Base-by-base conservation (phyloP, 1,140 invertebrate genomes). In the Drosophila ohnishii region DNA sequence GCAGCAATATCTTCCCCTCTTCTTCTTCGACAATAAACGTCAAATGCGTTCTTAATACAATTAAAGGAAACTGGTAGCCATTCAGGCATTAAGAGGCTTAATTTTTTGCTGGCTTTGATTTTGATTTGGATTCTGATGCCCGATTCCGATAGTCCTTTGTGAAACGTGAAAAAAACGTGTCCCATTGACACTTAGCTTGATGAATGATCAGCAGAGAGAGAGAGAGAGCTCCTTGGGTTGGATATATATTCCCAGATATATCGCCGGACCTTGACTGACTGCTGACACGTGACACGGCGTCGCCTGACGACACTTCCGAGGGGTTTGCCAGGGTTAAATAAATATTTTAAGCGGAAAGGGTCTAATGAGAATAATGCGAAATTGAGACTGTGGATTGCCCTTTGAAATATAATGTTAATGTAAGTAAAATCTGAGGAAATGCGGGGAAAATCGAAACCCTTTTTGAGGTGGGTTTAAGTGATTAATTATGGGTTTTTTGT, bases 171-270 rank as follows among this genome's bases (percentile, higher is more conserved):
- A 86, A 48, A 86, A 86, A 87, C 80, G 80, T 88, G 84, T 88
- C 73, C 84, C 73, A 88, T 80, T 87, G 84, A 87, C 84, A 78
- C 83, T 87, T 53, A 87, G 85, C 84, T 88, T 87, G 84, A 87
- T 87, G 84, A 87, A 87, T 87, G 84, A 87, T 84, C 79, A 56
- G 59, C 19, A 13, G 34, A 2, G 11, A 39, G 65, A 2, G 11
- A 39, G 65, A 7, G 19, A 10, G 10, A 32, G 64, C 19, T 51
- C 22, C 45, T 65, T 59, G 37, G 25, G 53, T 16, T 40, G 19
- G 34, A 34, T 37, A 51, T 64, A 47, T n/a, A 47, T 75, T 66
- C 58, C 75, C 76, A 67, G 51, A 58, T 69, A 53, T 67, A 53
- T 67, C 60, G 37, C 35, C 10, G 65, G 72, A 42, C 74, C 67